A percentile compares a stretch with the other conserved stretches of the same genome.
These are phyloP conservation scores for Falco naumanni DNA, from an alignment of 2,797 vertebrate genomes.

Conservation along the genomic window DNA sequence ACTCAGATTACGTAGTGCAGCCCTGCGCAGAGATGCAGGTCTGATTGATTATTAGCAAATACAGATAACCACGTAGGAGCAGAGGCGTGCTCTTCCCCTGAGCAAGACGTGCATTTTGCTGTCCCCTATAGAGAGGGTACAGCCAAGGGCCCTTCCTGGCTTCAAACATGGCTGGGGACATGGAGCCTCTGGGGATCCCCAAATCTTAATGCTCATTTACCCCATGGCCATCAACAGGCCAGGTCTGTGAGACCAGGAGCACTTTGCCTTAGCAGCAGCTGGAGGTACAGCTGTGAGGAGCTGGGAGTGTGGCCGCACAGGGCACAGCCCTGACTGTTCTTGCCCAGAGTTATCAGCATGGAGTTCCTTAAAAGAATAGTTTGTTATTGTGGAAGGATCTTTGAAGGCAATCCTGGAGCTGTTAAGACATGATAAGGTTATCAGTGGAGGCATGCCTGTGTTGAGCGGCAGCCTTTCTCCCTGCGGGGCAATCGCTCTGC, in stretches of 20 bases:
- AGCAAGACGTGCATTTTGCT: not conserved
- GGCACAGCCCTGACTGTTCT: not conserved
- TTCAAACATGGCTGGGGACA: not conserved
- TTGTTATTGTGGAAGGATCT: slow-evolving; percentile 36
- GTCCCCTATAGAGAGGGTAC: rapidly evolving
- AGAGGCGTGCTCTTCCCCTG: rapidly evolving
- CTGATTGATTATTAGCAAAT: not conserved
- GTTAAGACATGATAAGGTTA: slow-evolving; percentile 78
- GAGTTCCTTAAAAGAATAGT: not conserved
- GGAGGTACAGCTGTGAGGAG: rapidly evolving
- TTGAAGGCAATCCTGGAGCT: slow-evolving; percentile 59
- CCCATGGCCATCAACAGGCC: rapidly evolving
- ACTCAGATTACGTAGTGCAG: rapidly evolving
- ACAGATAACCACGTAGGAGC: rapidly evolving
- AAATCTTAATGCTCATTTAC: rapidly evolving
- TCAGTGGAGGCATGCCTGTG: slow-evolving; percentile 71
- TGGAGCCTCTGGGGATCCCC: not conserved
- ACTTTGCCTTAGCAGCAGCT: rapidly evolving
- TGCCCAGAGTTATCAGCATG: not conserved
- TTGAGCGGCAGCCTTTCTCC: slow-evolving; percentile 58
- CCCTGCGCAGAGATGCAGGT: not conserved
- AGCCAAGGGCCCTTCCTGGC: not conserved
- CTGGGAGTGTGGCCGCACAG: rapidly evolving
- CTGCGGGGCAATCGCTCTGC: slow-evolving; percentile 67
- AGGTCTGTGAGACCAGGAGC: rapidly evolving